Evolutionary conservation across 2,888 invertebrate genomes (phyloP), one percentile per base, ranked within the genome.

Genomic region (Noctua fimbriata): DNA sequence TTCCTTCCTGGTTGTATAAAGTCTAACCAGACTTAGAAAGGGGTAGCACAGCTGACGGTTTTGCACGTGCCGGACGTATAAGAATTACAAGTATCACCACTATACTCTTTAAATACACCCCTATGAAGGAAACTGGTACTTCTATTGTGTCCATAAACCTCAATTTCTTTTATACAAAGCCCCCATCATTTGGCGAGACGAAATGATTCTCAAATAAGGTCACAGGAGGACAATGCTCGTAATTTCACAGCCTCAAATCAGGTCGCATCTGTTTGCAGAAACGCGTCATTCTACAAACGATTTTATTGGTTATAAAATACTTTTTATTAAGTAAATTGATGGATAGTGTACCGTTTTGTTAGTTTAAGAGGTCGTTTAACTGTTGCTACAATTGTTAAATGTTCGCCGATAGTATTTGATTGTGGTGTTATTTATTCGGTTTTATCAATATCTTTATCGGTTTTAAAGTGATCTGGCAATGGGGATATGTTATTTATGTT

Each of bases 301-400:
- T 89, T 87, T 88, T 89, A 88, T 89, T 87, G 84, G 78, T 79
- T 79, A 82, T 82, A 89, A 86, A 82, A 86, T 28, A 73, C 41
- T 84, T 88, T 88, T 88, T 89, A 89, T 89, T 86, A 79, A 80
- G 80, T 70, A 86, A 86, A 88, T 88, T 88, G 88, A 76, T 80
- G 79, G 75, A 84, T 87, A 78, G 78, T 78, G 70, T 80, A 75
- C 63, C 58, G 73, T 78, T 75, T 65, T n/a, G 66, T 80, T 79
- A 63, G 71, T 78, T 81, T 74, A 74, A 67, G 74, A 80, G 85
- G 72, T 80, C 85, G 73, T 81, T 87, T 76, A 78, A 79, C 76
- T 79, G 65, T 76, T 71, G 21, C 14, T 49, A 44, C 63, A 71
- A 73, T 76, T 75, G 74, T 67, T 82, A 75, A 84, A 55, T 78